These are phyloP conservation scores for Eilema sororculum DNA, from an alignment of 2,888 invertebrate genomes.

Conservation along the genomic window DNA sequence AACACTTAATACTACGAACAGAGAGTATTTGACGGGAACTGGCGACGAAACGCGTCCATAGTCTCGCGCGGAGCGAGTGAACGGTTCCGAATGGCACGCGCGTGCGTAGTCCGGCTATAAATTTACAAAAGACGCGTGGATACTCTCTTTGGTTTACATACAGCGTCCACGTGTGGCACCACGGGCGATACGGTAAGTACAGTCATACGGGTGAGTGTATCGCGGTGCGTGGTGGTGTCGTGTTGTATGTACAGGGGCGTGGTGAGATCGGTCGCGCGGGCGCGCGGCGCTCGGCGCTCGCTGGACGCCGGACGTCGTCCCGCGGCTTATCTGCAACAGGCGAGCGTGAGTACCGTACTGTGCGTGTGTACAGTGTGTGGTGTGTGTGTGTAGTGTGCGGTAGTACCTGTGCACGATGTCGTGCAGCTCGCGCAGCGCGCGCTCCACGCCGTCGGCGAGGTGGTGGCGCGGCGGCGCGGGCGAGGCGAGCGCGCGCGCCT, in stretches of 20 bases:
- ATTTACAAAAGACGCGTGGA: conserved; percentile 13
- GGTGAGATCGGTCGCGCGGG: conserved; percentile 6
- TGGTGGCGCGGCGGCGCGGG: conserved; percentile 83
- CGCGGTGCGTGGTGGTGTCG: background rate
- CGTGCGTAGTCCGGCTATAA: background rate
- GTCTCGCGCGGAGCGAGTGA: background rate
- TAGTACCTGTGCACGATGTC: conserved; percentile 90
- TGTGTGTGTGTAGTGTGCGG: background rate
- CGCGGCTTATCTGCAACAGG: conserved; percentile 13
- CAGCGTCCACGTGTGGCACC: background rate
- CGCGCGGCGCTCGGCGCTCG: background rate
- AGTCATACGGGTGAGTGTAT: conserved; percentile 2
- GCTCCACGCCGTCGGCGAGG: conserved; percentile 90
- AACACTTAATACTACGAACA: conserved; percentile 21
- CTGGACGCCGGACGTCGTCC: background rate
- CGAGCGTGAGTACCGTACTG: too few relatives aligned
- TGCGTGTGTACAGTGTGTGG: background rate
- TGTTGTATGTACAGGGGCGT: conserved; percentile 6
- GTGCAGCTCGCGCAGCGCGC: conserved; percentile 87
- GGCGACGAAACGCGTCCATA: too few relatives aligned
- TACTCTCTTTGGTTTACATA: conserved; percentile 25
- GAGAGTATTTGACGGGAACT: conserved; percentile 19
- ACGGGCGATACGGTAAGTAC: conserved; percentile 17
- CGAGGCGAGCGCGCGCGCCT: conserved; percentile 74
- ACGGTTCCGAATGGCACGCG: background rate